Evolutionary conservation across 2,797 vertebrate species (phyloP).

Genomic region (Alcedo quadribrachys): DNA sequence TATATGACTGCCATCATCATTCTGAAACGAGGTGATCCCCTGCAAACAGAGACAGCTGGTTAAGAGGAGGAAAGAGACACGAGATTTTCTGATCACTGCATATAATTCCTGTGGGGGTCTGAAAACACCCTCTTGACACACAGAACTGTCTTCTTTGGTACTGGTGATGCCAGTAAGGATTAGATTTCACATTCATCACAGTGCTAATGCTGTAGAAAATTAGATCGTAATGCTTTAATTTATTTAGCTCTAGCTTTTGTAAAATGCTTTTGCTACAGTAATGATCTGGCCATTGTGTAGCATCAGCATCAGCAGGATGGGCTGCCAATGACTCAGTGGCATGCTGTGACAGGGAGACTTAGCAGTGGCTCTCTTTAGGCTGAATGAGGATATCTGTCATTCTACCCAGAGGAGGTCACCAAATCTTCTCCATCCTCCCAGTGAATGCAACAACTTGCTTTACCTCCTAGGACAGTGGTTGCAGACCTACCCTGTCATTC

Average conservation of each 20-base stretch:
- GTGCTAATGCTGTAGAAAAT: constrained; percentile 23
- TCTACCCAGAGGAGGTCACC: neutral
- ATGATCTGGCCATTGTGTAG: constrained; percentile 2
- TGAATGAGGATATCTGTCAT: neutral
- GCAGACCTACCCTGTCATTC: neutral
- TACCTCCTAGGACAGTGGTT: neutral
- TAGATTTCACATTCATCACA: constrained; percentile 18
- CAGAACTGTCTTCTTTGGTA: neutral
- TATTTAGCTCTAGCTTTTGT: constrained; percentile 34
- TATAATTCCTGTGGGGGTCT: neutral
- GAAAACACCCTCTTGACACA: neutral
- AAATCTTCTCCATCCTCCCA: neutral
- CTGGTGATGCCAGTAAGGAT: constrained; percentile 19
- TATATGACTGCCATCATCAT: neutral
- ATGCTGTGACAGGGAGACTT: neutral
- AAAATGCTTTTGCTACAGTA: neutral
- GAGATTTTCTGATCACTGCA: neutral
- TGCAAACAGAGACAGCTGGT: neutral
- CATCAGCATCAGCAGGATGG: constrained; percentile 16
- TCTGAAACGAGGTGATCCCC: neutral
- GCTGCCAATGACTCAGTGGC: neutral
- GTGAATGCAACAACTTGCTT: neutral
- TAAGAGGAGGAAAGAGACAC: neutral
- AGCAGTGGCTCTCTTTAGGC: neutral
- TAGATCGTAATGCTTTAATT: constrained; percentile 7